phyloP scores from a whole-genome alignment of 2,888 invertebrate species.

The Pandemis heparana region DNA sequence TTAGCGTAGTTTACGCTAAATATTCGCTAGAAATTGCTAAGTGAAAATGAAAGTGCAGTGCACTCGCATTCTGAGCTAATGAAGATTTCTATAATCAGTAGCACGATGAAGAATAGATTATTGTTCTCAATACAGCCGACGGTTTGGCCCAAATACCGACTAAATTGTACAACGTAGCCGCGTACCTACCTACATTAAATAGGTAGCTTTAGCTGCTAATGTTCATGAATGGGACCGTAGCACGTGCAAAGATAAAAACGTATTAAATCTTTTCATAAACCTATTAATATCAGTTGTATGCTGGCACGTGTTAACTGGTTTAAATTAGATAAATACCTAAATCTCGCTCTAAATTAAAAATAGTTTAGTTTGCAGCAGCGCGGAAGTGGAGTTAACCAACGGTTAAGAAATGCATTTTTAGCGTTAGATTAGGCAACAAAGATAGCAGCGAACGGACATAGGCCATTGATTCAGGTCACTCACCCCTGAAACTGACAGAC shows the following conservation, averaged over 20 bases:
- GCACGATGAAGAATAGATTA: slow-evolving; percentile 74
- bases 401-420: slow-evolving; percentile 37
- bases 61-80: slow-evolving; percentile 52
- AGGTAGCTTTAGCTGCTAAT: slow-evolving; percentile 35
- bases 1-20: slow-evolving; percentile 17
- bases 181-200: background rate
- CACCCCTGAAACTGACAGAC: slow-evolving; percentile 69
- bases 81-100: slow-evolving; percentile 58
- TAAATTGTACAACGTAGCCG: slow-evolving; percentile 18
- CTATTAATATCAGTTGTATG: background rate
- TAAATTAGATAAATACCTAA: slow-evolving; percentile 1
- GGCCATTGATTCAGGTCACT: slow-evolving; percentile 74
- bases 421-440: slow-evolving; percentile 43
- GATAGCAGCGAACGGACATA: slow-evolving; percentile 55
- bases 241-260: slow-evolving; percentile 10
- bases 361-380: slow-evolving; percentile 26
- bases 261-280: slow-evolving; percentile 7
- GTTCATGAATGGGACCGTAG: slow-evolving; percentile 41
- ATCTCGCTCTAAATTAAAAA: slow-evolving; percentile 21
- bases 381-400: slow-evolving; percentile 29
- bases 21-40: slow-evolving; percentile 52
- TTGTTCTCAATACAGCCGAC: slow-evolving; percentile 60
- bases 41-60: slow-evolving; percentile 65
- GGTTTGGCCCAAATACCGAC: slow-evolving; percentile 74
- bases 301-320: slow-evolving; percentile 27